Evolutionary conservation across 37 sponge, comb jelly and placozoan genomes (phyloP).

Genomic region (Axinella damicornis): DNA sequence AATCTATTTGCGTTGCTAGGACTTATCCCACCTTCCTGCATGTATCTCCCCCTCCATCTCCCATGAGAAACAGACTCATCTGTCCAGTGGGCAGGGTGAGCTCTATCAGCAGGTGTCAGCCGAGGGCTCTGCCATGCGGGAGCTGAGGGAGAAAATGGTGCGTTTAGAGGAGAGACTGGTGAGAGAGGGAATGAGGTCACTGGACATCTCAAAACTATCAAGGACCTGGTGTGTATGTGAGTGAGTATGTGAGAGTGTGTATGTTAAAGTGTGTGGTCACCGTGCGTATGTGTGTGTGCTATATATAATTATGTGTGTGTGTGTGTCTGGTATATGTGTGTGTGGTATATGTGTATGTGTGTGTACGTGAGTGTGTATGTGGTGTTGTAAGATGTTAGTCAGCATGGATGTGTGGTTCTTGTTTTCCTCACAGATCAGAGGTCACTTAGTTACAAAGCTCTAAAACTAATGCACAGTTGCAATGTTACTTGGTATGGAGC

Average conservation of each 20-base stretch:
- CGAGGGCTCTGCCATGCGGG: no score
- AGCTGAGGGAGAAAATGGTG: slow-evolving; percentile 20
- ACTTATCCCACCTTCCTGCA: neutral
- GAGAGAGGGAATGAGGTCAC: slow-evolving; percentile 14
- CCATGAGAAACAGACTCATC: no score
- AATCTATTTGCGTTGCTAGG: no score
- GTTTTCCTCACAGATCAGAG: neutral
- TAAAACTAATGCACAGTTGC: neutral
- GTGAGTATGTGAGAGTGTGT: slow-evolving; percentile 37
- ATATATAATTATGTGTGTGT: no score
- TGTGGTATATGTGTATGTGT: no score
- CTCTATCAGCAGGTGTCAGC: no score
- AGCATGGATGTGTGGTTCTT: no score
- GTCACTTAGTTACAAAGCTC: neutral
- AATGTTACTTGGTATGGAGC: neutral
- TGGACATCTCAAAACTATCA: neutral
- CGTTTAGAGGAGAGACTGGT: neutral
- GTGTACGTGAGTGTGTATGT: slow-evolving; percentile 2
- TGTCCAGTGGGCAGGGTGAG: no score
- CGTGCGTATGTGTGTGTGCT: no score
- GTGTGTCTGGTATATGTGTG: no score
- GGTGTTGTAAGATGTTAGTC: no score
- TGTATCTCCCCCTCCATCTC: neutral
- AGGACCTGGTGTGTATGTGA: slow-evolving; percentile 27
- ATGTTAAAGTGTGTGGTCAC: no score